Evolutionary conservation across 2,113 vertebrate genomes (phyloP).

Genomic region (Anoura caudifer): DNA sequence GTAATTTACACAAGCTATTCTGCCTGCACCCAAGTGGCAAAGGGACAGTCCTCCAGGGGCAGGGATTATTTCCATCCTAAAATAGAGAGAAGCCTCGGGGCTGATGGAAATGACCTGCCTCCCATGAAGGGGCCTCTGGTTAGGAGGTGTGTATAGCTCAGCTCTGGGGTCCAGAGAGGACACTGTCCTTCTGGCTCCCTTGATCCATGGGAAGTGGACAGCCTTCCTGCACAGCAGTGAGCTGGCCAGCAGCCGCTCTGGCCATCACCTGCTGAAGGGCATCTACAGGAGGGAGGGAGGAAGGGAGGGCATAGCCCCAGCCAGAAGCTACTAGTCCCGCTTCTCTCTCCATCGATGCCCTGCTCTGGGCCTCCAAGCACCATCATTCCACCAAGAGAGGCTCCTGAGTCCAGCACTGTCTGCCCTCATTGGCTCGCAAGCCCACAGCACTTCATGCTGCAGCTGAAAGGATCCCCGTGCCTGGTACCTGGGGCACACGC

Average conservation of each 20-base stretch:
- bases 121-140: background rate
- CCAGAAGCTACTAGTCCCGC: background rate
- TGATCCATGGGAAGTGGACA: background rate
- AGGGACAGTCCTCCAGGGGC: background rate
- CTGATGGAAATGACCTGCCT: background rate
- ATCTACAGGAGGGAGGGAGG: background rate
- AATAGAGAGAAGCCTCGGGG: slow-evolving; percentile 11
- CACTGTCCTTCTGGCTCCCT: background rate
- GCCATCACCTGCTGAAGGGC: background rate
- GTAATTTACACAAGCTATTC: rapidly evolving
- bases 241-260: background rate
- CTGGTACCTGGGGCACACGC: rapidly evolving
- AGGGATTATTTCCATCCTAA: slow-evolving; percentile 25
- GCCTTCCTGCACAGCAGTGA: background rate
- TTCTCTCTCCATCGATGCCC: background rate
- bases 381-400: background rate
- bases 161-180: background rate
- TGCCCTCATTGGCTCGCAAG: background rate
- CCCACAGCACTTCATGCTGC: background rate
- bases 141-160: background rate
- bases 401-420: background rate
- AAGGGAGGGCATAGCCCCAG: background rate
- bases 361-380: background rate
- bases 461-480: background rate
- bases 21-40: background rate